Percentiles rank a stretch among this genome's conserved stretches.
These are phyloP conservation scores for Alces alces DNA, from an alignment of 2,113 vertebrate species.

Conservation along the genomic window DNA sequence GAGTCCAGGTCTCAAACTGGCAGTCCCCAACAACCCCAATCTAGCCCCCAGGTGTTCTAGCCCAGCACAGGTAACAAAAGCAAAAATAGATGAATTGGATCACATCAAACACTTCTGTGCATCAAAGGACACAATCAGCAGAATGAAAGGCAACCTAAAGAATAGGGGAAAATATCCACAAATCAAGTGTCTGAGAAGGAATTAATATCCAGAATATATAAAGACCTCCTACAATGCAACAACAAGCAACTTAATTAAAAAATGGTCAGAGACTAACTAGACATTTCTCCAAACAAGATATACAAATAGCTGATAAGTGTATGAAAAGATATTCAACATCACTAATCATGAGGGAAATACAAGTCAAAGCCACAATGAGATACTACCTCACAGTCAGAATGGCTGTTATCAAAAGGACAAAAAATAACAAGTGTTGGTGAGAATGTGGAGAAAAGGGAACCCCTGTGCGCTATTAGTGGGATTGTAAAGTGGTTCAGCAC, in stretches of 20 bases:
- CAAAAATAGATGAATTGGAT: not conserved
- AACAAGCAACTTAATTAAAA: not conserved
- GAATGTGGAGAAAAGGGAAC: not conserved
- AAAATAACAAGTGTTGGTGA: not conserved
- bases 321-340: rapidly evolving
- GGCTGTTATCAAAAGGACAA: not conserved
- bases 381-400: too few relatives aligned
- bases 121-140: not conserved
- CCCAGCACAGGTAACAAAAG: not conserved
- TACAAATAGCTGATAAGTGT: not conserved
- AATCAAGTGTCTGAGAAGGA: not conserved
- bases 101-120: not conserved
- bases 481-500: not conserved
- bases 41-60: not conserved
- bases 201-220: not conserved
- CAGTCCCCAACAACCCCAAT: rapidly evolving
- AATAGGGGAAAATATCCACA: not conserved
- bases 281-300: not conserved
- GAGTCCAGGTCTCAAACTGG: not conserved
- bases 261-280: not conserved
- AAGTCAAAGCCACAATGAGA: not conserved
- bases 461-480: not conserved
- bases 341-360: not conserved
- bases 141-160: not conserved
- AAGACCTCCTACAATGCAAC: not conserved